These are phyloP conservation scores for Drosophila quadrilineata DNA, from an alignment of 1,140 invertebrate species.

Conservation along the genomic window DNA sequence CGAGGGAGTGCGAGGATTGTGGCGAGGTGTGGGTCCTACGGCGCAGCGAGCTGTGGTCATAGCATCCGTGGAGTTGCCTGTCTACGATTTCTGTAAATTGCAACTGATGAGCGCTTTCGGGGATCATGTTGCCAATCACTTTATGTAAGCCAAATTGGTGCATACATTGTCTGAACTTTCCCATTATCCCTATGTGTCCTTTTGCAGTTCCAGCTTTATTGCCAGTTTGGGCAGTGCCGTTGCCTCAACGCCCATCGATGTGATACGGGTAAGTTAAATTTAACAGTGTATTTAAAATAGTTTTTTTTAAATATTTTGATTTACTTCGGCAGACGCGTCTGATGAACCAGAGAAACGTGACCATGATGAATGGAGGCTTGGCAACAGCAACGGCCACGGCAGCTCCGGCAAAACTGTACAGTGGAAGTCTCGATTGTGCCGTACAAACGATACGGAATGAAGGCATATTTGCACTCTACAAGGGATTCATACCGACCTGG, in stretches of 20 bases:
- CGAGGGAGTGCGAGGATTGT: slow-evolving; percentile 92
- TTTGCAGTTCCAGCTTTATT: slow-evolving; percentile 91
- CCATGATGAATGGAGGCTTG: slow-evolving; percentile 82
- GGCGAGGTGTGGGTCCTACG: slow-evolving; percentile 95
- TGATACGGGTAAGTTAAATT: slow-evolving; percentile 89
- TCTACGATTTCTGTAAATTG: slow-evolving; percentile 95
- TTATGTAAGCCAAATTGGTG: slow-evolving; percentile 85
- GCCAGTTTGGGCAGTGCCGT: slow-evolving; percentile 96
- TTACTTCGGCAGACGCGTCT: slow-evolving; percentile 88
- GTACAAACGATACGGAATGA: slow-evolving; percentile 84
- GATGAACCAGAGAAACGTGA: slow-evolving; percentile 92
- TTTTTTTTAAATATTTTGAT: too few species aligned
- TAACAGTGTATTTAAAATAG: not conserved
- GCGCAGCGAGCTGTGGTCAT: slow-evolving; percentile 95
- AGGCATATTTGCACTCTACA: slow-evolving; percentile 94
- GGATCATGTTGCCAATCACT: slow-evolving; percentile 92
- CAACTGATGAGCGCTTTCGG: slow-evolving; percentile 88
- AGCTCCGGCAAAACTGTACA: slow-evolving; percentile 87
- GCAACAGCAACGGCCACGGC: slow-evolving; percentile 75
- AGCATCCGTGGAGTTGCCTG: slow-evolving; percentile 95
- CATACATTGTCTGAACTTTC: not conserved
- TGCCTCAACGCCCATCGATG: slow-evolving; percentile 97
- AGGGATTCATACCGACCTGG: slow-evolving; percentile 97
- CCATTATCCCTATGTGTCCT: not conserved
- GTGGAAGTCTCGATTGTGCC: slow-evolving; percentile 94